Percentiles rank a stretch among this genome's conserved stretches.
These are phyloP conservation scores for Ostrea edulis DNA, from an alignment of 1,140 invertebrate species.

Conservation along the genomic window DNA sequence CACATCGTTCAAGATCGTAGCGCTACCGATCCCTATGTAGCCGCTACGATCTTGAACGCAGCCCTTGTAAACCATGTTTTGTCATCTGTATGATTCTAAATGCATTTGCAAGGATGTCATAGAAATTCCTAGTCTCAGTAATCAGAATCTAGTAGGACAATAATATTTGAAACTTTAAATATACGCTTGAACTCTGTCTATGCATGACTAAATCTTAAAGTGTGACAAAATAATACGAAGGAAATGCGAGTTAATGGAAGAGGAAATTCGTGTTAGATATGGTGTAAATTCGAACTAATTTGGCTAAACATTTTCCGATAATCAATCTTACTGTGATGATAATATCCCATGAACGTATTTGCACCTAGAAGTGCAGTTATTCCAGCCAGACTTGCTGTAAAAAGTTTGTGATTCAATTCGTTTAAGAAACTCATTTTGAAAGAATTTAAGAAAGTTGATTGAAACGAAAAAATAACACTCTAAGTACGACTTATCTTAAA, in stretches of 20 bases:
- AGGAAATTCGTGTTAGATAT: not conserved
- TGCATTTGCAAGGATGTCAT: too few relatives aligned
- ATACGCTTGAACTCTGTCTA: not conserved
- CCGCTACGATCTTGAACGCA: too few relatives aligned
- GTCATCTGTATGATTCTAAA: too few relatives aligned
- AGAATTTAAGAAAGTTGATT: not conserved
- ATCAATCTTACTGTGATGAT: constrained; percentile 14
- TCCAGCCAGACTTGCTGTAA: not conserved
- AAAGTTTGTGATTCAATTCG: not conserved
- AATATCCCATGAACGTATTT: not conserved
- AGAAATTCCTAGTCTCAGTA: not conserved
- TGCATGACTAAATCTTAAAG: too few relatives aligned
- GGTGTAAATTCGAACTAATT: not conserved
- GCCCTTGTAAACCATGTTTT: too few relatives aligned
- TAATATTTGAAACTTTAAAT: not conserved
- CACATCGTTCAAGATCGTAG: too few relatives aligned
- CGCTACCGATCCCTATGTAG: too few relatives aligned
- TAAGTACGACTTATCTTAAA: not conserved
- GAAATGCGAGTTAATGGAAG: not conserved
- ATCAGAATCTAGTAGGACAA: not conserved
- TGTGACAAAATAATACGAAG: too few relatives aligned
- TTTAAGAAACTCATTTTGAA: constrained; percentile 4
- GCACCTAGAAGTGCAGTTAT: not conserved
- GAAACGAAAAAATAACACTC: not conserved
- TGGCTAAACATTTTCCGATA: not conserved